Conservation (phyloP, 92 coral and sea anemone genomes). For the Isaurus tuberculatus region DNA sequence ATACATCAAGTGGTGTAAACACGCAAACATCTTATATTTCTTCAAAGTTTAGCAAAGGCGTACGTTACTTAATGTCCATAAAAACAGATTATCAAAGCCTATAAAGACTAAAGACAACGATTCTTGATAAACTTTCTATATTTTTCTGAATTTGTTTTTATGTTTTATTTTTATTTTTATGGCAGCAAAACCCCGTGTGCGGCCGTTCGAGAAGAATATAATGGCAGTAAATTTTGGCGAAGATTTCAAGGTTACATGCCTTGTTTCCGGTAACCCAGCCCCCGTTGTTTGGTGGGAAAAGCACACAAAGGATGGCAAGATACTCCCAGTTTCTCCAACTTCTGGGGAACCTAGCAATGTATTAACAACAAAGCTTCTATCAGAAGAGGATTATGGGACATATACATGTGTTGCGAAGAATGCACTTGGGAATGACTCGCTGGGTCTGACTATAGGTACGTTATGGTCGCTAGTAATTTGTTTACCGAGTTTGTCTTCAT, state of each 20-base stretch:
- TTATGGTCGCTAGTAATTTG: not conserved
- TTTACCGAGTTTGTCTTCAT: not conserved
- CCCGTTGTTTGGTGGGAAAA: constrained; percentile 73
- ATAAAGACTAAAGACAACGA: too few species aligned
- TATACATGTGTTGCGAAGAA: constrained; percentile 75
- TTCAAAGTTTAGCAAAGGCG: too few species aligned
- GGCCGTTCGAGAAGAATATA: constrained; percentile 19
- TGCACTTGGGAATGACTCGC: constrained; percentile 63
- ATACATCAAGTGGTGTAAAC: too few species aligned
- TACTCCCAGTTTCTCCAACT: constrained; percentile 41
- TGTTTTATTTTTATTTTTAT: not conserved
- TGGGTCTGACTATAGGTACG: constrained; percentile 48
- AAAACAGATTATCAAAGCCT: too few species aligned
- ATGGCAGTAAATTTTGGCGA: constrained; percentile 53
- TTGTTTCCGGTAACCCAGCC: constrained; percentile 76
- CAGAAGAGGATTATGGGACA: constrained; percentile 64
- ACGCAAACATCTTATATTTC: too few species aligned
- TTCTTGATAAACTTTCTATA: too few species aligned
- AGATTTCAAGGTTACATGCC: constrained; percentile 55
- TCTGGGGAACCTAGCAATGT: constrained; percentile 31
- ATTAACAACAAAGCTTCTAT: constrained; percentile 40
- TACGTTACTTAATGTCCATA: too few species aligned
- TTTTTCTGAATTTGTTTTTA: too few species aligned
- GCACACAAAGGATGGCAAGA: constrained; percentile 39
- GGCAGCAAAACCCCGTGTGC: constrained; percentile 70